phyloP scores from a whole-genome alignment of 2,113 vertebrate genomes.

The Lycaon pictus region DNA sequence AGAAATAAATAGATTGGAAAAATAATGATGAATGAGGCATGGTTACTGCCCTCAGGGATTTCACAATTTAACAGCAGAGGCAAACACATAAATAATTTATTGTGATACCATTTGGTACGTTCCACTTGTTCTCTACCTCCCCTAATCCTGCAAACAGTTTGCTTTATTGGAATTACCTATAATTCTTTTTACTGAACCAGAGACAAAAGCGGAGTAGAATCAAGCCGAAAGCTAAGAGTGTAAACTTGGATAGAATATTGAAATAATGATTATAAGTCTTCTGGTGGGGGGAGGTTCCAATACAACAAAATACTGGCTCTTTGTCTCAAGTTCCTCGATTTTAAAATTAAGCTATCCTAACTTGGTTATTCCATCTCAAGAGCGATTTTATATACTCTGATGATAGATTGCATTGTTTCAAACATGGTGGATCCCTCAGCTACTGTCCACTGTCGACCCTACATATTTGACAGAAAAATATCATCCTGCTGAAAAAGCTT shows the following conservation, averaged over 20 bases:
- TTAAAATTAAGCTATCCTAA: neutral
- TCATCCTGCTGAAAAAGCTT: neutral
- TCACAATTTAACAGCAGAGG: neutral
- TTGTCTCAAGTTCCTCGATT: neutral
- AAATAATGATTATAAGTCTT: neutral
- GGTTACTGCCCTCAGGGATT: neutral
- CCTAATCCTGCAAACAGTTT: neutral
- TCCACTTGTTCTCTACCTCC: neutral
- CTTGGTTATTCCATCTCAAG: neutral
- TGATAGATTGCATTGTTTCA: neutral
- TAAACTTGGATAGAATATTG: neutral
- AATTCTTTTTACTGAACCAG: slow-evolving; percentile 17
- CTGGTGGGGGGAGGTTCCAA: neutral
- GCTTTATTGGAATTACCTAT: neutral
- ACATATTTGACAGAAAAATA: neutral
- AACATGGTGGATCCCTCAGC: neutral
- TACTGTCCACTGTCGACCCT: neutral
- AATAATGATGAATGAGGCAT: neutral
- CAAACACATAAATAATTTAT: neutral
- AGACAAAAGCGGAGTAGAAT: neutral
- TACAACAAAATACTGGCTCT: neutral
- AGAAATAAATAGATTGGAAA: neutral
- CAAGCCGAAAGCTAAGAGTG: neutral
- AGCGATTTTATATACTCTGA: neutral
- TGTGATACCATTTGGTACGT: neutral